Evolutionary conservation across 2,797 vertebrate genomes (phyloP).

Genomic region (Spondyliosoma cantharus): DNA sequence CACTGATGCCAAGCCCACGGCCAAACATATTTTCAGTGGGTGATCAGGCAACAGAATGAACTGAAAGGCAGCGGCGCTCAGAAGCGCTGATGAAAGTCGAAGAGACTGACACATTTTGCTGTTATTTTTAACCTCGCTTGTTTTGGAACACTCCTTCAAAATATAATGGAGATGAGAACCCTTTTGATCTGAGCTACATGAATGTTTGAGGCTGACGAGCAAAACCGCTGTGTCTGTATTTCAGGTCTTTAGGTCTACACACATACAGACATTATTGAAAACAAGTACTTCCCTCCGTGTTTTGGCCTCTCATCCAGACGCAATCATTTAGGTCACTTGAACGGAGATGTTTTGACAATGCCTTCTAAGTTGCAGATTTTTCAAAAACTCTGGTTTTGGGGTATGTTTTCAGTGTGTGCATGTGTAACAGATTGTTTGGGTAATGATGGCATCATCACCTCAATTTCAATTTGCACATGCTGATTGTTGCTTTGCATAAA

Average conservation of each 20-base stretch:
- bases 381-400: not conserved
- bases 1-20: conserved; percentile 2
- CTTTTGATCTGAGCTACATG: conserved; percentile 12
- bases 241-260: not conserved
- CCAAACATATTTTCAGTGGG: conserved; percentile 5
- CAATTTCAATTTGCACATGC: no score
- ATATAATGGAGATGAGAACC: not conserved
- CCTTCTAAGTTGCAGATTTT: not conserved
- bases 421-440: not conserved
- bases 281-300: no score
- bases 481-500: not conserved
- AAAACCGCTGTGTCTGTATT: conserved; percentile 1
- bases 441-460: not conserved
- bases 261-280: not conserved
- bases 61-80: conserved; percentile 12
- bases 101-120: not conserved
- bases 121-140: conserved; percentile 7
- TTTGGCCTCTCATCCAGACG: not conserved
- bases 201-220: not conserved
- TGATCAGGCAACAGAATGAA: conserved; percentile 9
- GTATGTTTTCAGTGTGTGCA: no score
- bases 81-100: conserved; percentile 27
- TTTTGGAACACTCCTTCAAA: conserved; percentile 1
- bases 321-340: not conserved
- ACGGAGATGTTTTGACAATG: not conserved